phyloP scores from a whole-genome alignment of 64 coral and sea anemone genomes.

The Pocillopora damicornis region DNA sequence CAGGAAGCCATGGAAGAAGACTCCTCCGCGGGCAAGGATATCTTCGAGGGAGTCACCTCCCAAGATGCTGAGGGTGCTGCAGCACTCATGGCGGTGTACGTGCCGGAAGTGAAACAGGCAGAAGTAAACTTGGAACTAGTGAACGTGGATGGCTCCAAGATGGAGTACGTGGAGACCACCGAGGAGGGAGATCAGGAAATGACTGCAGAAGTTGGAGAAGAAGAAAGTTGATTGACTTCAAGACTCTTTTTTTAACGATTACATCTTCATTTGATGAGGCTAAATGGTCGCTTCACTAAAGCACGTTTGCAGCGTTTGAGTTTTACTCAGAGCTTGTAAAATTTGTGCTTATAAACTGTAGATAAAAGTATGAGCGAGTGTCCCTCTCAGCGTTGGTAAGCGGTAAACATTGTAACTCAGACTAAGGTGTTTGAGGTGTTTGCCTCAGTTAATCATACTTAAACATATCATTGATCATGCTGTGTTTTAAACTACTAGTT shows the following conservation, averaged over 20 bases:
- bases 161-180: constrained; percentile 66
- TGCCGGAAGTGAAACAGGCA: constrained; percentile 63
- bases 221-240: constrained; percentile 23
- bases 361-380: neutral
- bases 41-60: constrained; percentile 65
- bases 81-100: constrained; percentile 66
- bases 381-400: neutral
- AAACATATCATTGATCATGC: no score
- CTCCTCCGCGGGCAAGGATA: constrained; percentile 57
- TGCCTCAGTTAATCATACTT: no score
- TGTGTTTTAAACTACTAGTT: no score
- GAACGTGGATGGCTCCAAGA: constrained; percentile 55
- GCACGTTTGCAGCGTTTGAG: neutral
- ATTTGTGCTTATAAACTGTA: neutral
- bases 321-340: neutral
- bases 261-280: neutral
- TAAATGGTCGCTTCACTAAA: neutral
- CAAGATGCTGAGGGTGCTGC: constrained; percentile 62
- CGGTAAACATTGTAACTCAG: no score
- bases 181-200: constrained; percentile 51
- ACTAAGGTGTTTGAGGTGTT: no score
- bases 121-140: constrained; percentile 55
- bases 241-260: neutral
- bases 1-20: constrained; percentile 76
- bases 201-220: constrained; percentile 41